phyloP scores from a whole-genome alignment of 2,888 invertebrate species.

The Adelphocoris suturalis region DNA sequence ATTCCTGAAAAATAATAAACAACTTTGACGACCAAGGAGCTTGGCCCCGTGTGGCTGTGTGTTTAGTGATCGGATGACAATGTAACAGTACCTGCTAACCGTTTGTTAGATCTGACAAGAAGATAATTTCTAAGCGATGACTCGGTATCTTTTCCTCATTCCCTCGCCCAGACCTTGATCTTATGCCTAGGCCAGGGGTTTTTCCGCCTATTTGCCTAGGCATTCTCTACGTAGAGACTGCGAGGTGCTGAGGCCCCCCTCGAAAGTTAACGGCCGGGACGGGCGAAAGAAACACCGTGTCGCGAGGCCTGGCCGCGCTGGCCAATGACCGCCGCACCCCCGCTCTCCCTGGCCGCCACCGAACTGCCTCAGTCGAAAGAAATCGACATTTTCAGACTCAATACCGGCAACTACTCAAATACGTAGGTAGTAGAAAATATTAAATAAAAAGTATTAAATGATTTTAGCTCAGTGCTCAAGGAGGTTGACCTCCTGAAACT shows the following conservation, averaged over 20 bases:
- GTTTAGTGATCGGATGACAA: background rate
- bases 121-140: constrained; percentile 27
- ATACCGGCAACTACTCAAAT: too few relatives aligned
- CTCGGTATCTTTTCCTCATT: constrained; percentile 22
- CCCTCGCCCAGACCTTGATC: constrained; percentile 27
- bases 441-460: too few relatives aligned
- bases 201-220: background rate
- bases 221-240: background rate
- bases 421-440: too few relatives aligned
- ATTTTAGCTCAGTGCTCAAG: too few relatives aligned
- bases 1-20: too few relatives aligned
- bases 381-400: background rate
- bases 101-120: constrained; percentile 3
- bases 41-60: too few relatives aligned
- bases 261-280: constrained; percentile 8
- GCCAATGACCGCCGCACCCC: constrained; percentile 32
- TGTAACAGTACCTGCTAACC: constrained; percentile 25
- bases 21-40: too few relatives aligned
- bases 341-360: too few relatives aligned
- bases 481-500: too few relatives aligned
- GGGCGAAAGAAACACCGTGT: background rate
- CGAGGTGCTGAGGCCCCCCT: constrained; percentile 22
- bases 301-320: background rate
- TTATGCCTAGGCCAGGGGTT: background rate
- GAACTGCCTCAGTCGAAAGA: background rate